Evolutionary conservation across 2,797 vertebrate species (phyloP).

Genomic region (Diceros bicornis): DNA sequence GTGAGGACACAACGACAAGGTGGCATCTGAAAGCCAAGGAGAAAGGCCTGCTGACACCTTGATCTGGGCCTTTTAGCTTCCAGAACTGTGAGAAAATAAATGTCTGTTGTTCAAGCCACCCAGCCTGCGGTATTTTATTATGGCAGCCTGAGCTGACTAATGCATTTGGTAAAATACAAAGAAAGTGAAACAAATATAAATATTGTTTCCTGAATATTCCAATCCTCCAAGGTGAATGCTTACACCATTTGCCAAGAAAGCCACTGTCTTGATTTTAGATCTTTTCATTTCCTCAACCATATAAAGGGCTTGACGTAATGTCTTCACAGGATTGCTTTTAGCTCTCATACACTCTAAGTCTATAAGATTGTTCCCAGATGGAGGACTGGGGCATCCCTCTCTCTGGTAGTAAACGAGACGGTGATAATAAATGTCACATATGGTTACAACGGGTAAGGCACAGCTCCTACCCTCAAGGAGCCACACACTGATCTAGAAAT

Average conservation of each 20-base stretch:
- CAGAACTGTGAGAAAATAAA: background rate
- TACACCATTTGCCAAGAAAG: background rate
- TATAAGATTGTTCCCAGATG: background rate
- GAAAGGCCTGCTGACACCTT: background rate
- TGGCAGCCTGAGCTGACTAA: background rate
- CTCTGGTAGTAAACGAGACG: background rate
- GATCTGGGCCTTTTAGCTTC: background rate
- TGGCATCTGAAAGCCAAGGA: background rate
- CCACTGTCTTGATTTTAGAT: background rate
- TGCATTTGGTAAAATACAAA: background rate
- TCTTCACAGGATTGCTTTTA: background rate
- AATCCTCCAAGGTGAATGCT: background rate
- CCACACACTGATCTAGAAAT: background rate
- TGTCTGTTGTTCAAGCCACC: background rate
- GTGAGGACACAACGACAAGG: background rate
- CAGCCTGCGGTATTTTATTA: background rate
- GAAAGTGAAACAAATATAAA: conserved; percentile 17
- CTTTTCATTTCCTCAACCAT: background rate
- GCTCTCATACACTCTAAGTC: background rate
- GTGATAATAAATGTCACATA: background rate
- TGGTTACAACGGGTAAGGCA: background rate
- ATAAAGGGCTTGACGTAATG: background rate
- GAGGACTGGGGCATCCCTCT: background rate
- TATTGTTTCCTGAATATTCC: background rate
- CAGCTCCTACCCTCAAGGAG: background rate